Percentiles rank a stretch among this genome's conserved stretches.
Conservation (phyloP, 1,140 invertebrate species). For the Phymastichus coffea region DNA sequence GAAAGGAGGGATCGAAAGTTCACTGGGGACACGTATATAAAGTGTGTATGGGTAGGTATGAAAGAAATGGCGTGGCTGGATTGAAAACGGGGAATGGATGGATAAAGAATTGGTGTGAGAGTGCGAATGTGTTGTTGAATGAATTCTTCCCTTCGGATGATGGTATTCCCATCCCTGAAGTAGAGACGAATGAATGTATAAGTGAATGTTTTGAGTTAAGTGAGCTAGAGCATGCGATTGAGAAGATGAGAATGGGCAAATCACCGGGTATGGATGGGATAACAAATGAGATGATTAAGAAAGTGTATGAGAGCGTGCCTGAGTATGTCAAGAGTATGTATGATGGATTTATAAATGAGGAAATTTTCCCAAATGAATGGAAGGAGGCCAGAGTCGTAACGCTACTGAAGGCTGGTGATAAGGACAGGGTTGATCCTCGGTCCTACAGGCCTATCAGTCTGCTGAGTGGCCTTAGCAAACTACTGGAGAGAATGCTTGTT, state of each 20-base stretch:
- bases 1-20: not conserved
- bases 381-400: not conserved
- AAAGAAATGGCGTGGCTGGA: too few relatives aligned
- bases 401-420: too few relatives aligned
- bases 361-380: not conserved
- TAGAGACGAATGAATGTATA: too few relatives aligned
- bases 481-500: too few relatives aligned
- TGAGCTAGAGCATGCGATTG: not conserved
- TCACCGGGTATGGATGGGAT: not conserved
- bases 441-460: constrained; percentile 23
- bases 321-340: too few relatives aligned
- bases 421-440: not conserved
- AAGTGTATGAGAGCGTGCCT: too few relatives aligned
- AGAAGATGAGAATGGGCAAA: not conserved
- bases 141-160: too few relatives aligned
- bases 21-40: not conserved
- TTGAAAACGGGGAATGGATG: not conserved
- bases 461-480: too few relatives aligned
- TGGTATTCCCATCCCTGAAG: too few relatives aligned
- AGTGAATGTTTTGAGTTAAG: not conserved
- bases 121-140: too few relatives aligned
- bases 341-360: not conserved
- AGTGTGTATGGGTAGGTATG: not conserved
- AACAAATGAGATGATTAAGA: too few relatives aligned
- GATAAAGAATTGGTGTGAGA: too few relatives aligned